These are phyloP conservation scores for Lemur catta DNA, from an alignment of 2,797 vertebrate genomes.

Conservation along the genomic window DNA sequence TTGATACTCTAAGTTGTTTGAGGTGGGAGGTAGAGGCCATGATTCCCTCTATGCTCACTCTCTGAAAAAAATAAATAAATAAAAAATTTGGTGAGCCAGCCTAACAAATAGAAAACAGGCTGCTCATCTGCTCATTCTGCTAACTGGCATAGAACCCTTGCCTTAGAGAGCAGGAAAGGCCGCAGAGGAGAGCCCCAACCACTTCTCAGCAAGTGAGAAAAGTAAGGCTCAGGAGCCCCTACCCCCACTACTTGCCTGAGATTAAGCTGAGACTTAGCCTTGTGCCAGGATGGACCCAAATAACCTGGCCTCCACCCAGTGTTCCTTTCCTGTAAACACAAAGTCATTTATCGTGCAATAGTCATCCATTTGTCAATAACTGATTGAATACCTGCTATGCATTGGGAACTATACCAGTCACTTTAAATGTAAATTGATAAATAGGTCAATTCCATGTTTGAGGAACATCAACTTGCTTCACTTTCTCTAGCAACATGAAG, in stretches of 20 bases:
- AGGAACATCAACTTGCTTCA: not conserved
- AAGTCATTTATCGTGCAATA: not conserved
- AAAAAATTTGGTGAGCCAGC: not conserved
- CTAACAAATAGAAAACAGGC: not conserved
- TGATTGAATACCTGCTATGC: not conserved
- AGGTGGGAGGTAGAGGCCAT: not conserved
- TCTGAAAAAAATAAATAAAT: not conserved
- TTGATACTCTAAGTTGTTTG: not conserved
- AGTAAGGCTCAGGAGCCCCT: not conserved
- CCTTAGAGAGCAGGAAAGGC: not conserved
- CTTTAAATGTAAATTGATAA: not conserved
- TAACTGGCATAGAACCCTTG: not conserved
- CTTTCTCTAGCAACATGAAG: not conserved
- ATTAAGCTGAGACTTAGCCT: not conserved
- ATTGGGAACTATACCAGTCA: not conserved
- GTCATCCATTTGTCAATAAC: not conserved
- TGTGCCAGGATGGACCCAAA: not conserved
- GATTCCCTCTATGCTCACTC: not conserved
- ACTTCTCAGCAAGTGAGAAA: not conserved
- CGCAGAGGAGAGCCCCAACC: not conserved
- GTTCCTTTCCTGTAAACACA: not conserved
- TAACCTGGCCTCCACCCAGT: not conserved
- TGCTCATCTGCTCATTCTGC: not conserved
- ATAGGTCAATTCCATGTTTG: not conserved
- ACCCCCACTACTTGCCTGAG: not conserved